These are phyloP conservation scores for Podarcis lilfordi DNA, from an alignment of 2,797 vertebrate genomes.

Conservation along the genomic window DNA sequence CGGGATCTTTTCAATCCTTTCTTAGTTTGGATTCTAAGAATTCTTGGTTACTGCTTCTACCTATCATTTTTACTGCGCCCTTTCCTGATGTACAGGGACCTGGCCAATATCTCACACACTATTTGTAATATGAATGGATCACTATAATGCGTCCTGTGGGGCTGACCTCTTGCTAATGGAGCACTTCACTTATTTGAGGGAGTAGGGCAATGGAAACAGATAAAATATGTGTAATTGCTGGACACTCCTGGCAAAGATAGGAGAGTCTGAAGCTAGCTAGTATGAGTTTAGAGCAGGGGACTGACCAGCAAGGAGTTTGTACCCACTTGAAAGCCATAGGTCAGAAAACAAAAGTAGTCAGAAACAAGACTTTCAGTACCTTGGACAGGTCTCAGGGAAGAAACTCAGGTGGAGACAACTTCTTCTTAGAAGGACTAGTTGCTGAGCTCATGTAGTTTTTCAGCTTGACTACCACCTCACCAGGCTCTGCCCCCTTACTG, in stretches of 20 bases:
- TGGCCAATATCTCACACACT: not conserved
- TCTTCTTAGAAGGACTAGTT: not conserved
- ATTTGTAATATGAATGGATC: not conserved
- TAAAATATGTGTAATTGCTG: not conserved
- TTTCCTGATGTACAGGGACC: not conserved
- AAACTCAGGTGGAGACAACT: not conserved
- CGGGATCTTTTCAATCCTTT: not conserved
- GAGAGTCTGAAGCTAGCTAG: not conserved
- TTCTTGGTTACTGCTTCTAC: not conserved
- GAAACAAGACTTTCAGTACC: not conserved
- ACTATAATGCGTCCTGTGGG: not conserved
- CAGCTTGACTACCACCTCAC: too few relatives aligned
- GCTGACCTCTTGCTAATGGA: not conserved
- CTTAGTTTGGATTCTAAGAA: not conserved
- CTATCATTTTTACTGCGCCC: not conserved
- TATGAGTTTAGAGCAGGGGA: not conserved
- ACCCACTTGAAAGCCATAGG: not conserved
- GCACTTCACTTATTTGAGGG: not conserved
- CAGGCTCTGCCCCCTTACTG: not conserved
- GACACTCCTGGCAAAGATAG: not conserved
- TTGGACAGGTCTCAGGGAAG: not conserved
- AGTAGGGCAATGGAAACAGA: not conserved
- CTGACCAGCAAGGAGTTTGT: not conserved
- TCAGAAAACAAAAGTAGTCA: not conserved
- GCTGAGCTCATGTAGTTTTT: not conserved